Base-by-base conservation (phyloP, 2,113 vertebrate species). In the Forbesichthys papilliferus region DNA sequence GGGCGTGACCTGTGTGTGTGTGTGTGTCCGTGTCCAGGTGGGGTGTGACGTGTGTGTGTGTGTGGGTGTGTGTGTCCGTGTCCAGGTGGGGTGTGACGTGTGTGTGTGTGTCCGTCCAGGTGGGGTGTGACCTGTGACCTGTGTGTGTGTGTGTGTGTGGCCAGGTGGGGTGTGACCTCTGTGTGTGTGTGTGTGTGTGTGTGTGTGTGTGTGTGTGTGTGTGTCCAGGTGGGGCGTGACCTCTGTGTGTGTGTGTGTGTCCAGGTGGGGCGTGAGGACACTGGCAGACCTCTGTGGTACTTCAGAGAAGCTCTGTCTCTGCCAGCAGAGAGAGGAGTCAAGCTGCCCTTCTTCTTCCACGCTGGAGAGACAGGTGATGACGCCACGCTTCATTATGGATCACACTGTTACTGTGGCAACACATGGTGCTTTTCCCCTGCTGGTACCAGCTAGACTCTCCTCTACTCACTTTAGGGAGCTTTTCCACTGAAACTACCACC, bases 181-280 rank as follows among this genome's bases (percentile, higher is more conserved):
- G 57, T 34, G 57, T 12, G 8, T 27, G n/a, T n/a, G n/a, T n/a
- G n/a, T n/a, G n/a, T n/a, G n/a, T n/a, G n/a, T n/a, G n/a, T n/a
- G 16, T 16, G 16, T 16, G 0, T 3, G 3, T 68, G 0, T 68
- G 5, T 4, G 0, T 64, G 46, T 27, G 27, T 27, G 27, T 18
- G 14, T 55, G 49, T 1, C 3, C 9, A 13, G 13, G 49, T 51
- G 49, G 49, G 49, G 1, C 49, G 13, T 13, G 49, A 55, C 18
- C 14, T 14, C 3, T 59, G 57, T 34, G 57, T 12, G 0, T 3
- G 3, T 68, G 0, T 68, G 5, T 4, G 0, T 64, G 46, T 63
- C 3, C 74, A 98, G 96, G 95, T 98, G 77, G 97, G 97, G 5
- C 86, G 85, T 16, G 97, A 98, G 82, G 97, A 98, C 56, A 79